These are phyloP conservation scores for Pyrocoelia pectoralis DNA, from an alignment of 2,888 invertebrate genomes.

Conservation along the genomic window DNA sequence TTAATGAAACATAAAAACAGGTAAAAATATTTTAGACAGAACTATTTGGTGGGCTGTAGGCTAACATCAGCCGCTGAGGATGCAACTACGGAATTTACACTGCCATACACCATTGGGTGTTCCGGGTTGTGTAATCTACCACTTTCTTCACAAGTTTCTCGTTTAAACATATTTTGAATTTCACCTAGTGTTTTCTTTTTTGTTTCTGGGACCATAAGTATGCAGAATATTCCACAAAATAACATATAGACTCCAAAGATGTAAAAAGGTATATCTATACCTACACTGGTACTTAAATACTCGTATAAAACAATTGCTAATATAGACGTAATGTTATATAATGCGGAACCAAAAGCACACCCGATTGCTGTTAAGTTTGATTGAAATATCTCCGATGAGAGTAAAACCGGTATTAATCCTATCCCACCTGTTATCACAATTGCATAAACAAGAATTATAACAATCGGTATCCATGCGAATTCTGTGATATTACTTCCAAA, in stretches of 20 bases:
- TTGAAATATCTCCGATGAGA: slow-evolving; percentile 57
- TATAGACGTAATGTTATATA: slow-evolving; percentile 50
- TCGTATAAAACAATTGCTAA: slow-evolving; percentile 51
- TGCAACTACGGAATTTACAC: too few species aligned
- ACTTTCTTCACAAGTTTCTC: too few species aligned
- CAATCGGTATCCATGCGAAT: slow-evolving; percentile 54
- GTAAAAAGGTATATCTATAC: slow-evolving; percentile 53
- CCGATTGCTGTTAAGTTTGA: slow-evolving; percentile 57
- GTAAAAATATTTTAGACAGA: too few species aligned
- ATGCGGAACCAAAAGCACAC: slow-evolving; percentile 53
- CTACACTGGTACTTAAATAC: slow-evolving; percentile 43
- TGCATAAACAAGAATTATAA: slow-evolving; percentile 53
- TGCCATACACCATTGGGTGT: too few species aligned
- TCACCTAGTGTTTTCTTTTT: slow-evolving; percentile 55
- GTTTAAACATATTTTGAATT: slow-evolving; percentile 45
- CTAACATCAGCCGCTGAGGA: too few species aligned
- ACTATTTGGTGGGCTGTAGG: too few species aligned
- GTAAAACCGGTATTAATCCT: slow-evolving; percentile 55
- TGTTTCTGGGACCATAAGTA: slow-evolving; percentile 53
- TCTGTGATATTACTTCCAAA: slow-evolving; percentile 43
- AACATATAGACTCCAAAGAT: slow-evolving; percentile 50
- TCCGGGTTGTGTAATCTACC: too few species aligned
- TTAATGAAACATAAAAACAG: too few species aligned
- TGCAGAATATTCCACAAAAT: slow-evolving; percentile 50
- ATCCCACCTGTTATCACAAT: slow-evolving; percentile 53